Conservation (phyloP, 2,797 vertebrate genomes). For the Huso huso region DNA sequence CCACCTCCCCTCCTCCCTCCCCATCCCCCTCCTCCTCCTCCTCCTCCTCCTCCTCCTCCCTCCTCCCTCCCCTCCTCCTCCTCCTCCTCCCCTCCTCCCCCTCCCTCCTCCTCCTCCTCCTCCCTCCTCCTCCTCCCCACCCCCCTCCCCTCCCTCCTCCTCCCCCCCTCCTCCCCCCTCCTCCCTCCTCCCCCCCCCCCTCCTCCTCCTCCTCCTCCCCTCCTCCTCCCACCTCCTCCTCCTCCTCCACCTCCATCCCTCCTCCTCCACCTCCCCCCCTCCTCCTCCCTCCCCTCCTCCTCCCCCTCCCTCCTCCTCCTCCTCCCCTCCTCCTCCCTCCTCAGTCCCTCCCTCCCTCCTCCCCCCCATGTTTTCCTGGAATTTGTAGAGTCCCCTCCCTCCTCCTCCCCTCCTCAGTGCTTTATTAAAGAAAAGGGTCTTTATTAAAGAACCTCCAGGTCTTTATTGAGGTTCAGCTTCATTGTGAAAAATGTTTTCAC, state of each 20-base stretch:
- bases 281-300: background rate
- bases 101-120: background rate
- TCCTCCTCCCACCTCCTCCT: background rate
- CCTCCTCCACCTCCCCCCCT: constrained; percentile 16
- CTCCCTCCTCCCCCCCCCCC: background rate
- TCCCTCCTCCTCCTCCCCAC: background rate
- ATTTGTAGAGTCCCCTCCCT: too few species aligned
- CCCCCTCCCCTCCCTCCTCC: background rate
- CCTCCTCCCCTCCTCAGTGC: constrained; percentile 22
- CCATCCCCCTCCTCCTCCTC: too few species aligned
- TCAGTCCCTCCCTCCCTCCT: background rate
- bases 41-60: too few species aligned
- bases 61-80: background rate
- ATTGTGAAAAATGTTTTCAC: constrained; percentile 74
- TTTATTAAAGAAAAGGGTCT: too few species aligned
- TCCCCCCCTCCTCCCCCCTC: too few species aligned
- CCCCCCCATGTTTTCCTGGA: too few species aligned
- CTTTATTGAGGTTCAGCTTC: constrained; percentile 68
- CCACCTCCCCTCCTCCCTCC: background rate
- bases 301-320: background rate
- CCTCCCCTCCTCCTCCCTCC: constrained; percentile 1
- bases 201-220: too few species aligned
- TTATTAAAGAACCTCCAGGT: too few species aligned
- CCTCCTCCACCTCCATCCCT: background rate
- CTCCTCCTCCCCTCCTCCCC: background rate